These are phyloP conservation scores for Paradisaea rubra DNA, from an alignment of 2,113 vertebrate species.

Conservation along the genomic window DNA sequence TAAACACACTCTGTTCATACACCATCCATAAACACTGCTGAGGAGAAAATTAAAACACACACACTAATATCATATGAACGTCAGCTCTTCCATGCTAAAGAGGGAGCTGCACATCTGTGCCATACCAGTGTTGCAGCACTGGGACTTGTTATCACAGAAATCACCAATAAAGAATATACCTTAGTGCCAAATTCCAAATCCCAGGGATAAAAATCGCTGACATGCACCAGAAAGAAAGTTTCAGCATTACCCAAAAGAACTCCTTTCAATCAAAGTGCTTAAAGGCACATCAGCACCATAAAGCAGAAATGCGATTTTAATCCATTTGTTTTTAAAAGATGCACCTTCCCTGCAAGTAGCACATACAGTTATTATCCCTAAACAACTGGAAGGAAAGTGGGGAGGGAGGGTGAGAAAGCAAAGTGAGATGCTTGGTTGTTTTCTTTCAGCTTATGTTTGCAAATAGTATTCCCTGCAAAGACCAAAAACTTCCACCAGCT, in stretches of 20 bases:
- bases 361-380: background rate
- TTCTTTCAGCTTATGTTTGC: background rate
- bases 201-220: slow-evolving; percentile 62
- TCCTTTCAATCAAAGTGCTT: slow-evolving; percentile 50
- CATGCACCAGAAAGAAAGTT: slow-evolving; percentile 62
- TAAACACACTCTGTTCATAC: background rate
- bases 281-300: slow-evolving; percentile 10
- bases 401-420: background rate
- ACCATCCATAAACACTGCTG: background rate
- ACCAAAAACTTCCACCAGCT: background rate
- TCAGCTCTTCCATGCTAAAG: slow-evolving; percentile 47
- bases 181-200: slow-evolving; percentile 69
- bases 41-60: slow-evolving; percentile 9
- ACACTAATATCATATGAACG: slow-evolving; percentile 33
- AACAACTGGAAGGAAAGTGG: background rate
- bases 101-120: slow-evolving; percentile 63
- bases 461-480: background rate
- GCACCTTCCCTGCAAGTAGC: background rate
- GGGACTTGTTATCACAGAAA: slow-evolving; percentile 75
- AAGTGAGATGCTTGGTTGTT: background rate
- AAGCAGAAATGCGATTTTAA: background rate
- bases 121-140: slow-evolving; percentile 50
- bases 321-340: background rate
- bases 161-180: slow-evolving; percentile 67
- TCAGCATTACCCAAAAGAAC: slow-evolving; percentile 65